A percentile compares a stretch with the other conserved stretches of the same genome.
phyloP scores from a whole-genome alignment of 2,797 vertebrate genomes.

The Simalia tracyae region DNA sequence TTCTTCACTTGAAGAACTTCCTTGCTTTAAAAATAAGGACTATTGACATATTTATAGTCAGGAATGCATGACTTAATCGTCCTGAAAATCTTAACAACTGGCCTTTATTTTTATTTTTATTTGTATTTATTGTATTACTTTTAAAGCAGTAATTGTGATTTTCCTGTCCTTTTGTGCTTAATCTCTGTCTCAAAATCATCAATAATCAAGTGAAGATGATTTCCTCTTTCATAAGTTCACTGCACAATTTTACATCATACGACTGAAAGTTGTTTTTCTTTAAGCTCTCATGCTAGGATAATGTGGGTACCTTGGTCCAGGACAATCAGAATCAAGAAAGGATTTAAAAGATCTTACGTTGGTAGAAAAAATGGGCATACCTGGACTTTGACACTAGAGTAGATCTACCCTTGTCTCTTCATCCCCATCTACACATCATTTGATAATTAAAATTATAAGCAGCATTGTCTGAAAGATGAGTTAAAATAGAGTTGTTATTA shows the following conservation, averaged over 20 bases:
- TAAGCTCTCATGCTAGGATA: neutral
- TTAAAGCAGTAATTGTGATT: neutral
- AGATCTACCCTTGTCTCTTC: neutral
- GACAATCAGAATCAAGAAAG: neutral
- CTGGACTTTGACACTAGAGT: neutral
- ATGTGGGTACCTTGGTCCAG: neutral
- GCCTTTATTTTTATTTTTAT: neutral
- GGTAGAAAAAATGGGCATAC: neutral
- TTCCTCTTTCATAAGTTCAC: too few species aligned
- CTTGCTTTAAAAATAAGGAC: neutral
- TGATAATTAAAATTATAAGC: neutral
- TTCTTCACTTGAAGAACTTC: slow-evolving; percentile 21
- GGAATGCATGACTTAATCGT: slow-evolving; percentile 4
- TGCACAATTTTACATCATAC: too few species aligned
- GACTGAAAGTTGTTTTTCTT: neutral
- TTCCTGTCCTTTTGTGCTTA: neutral
- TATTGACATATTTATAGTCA: neutral
- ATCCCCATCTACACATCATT: neutral
- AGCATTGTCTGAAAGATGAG: neutral
- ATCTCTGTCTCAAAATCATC: too few species aligned
- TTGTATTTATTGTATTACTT: neutral
- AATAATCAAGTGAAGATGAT: too few species aligned
- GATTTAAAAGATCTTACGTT: neutral
- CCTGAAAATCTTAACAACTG: neutral
- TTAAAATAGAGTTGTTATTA: neutral